Conservation (phyloP, 2,888 invertebrate genomes). For the Pemphredon lugubris region DNA sequence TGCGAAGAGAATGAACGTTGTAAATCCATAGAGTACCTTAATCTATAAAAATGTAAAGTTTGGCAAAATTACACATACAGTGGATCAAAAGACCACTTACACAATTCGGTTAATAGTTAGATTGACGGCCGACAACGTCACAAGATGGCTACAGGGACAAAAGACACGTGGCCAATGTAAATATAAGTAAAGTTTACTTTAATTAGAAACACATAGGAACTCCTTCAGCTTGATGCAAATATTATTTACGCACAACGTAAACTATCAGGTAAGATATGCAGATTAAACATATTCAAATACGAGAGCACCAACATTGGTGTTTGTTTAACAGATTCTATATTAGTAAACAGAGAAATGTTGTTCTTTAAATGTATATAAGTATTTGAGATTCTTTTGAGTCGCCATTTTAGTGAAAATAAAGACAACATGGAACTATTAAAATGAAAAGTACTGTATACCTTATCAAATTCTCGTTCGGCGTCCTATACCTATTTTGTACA, state of each 20-base stretch:
- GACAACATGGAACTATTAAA: slow-evolving; percentile 22
- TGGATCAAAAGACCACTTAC: slow-evolving; percentile 86
- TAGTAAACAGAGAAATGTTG: slow-evolving; percentile 53
- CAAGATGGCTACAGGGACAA: slow-evolving; percentile 90
- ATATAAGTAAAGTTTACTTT: slow-evolving; percentile 63
- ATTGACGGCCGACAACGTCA: slow-evolving; percentile 95
- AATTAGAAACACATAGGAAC: slow-evolving; percentile 60
- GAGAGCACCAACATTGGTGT: slow-evolving; percentile 59
- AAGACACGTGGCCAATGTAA: slow-evolving; percentile 77
- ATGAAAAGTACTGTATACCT: slow-evolving; percentile 81
- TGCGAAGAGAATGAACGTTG: slow-evolving; percentile 50
- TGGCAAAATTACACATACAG: slow-evolving; percentile 76
- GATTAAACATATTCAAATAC: slow-evolving; percentile 59
- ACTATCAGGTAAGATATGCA: slow-evolving; percentile 55
- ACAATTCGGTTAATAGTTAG: slow-evolving; percentile 95
- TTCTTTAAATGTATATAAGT: slow-evolving; percentile 55
- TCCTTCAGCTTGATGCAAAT: slow-evolving; percentile 62
- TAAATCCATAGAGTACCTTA: slow-evolving; percentile 73
- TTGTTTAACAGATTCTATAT: slow-evolving; percentile 56
- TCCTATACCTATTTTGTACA: slow-evolving; percentile 84
- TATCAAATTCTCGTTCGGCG: slow-evolving; percentile 88
- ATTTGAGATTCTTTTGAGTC: slow-evolving; percentile 47
- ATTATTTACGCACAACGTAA: slow-evolving; percentile 59
- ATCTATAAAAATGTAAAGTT: slow-evolving; percentile 59
- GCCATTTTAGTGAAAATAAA: slow-evolving; percentile 43